A percentile compares a stretch with the other conserved stretches of the same genome.
These are phyloP conservation scores for Miniopterus natalensis DNA, from an alignment of 2,113 vertebrate species.

Conservation along the genomic window DNA sequence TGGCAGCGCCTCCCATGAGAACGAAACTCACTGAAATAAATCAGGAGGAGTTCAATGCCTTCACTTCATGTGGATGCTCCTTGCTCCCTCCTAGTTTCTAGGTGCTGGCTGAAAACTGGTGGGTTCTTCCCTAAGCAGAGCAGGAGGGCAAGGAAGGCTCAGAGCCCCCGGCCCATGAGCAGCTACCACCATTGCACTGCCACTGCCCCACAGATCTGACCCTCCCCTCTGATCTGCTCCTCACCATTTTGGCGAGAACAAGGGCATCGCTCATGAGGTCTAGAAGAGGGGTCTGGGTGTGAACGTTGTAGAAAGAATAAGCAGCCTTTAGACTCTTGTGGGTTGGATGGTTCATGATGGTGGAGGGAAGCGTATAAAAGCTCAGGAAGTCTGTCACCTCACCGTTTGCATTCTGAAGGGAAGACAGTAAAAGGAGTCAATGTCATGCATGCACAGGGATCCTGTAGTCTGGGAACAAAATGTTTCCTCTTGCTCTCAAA, in stretches of 20 bases:
- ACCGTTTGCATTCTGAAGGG: constrained; percentile 89
- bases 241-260: constrained; percentile 97
- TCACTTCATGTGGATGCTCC: neutral
- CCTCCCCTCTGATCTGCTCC: constrained; percentile 47
- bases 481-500: neutral
- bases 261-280: constrained; percentile 99
- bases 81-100: neutral
- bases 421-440: constrained; percentile 1
- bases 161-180: neutral
- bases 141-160: neutral
- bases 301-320: constrained; percentile 99
- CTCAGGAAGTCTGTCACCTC: constrained; percentile 97
- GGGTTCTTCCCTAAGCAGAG: neutral
- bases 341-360: constrained; percentile 98
- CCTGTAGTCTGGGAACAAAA: neutral
- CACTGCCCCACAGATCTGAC: neutral
- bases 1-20: constrained; percentile 19
- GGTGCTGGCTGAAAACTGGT: neutral
- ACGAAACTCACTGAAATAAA: constrained; percentile 50
- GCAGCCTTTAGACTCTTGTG: constrained; percentile 99
- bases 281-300: constrained; percentile 95
- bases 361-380: constrained; percentile 98
- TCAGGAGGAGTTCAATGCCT: constrained; percentile 45
- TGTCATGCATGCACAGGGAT: fast-evolving
- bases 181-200: fast-evolving